A percentile compares a stretch with the other conserved stretches of the same genome.
These are phyloP conservation scores for Silurus glanis DNA, from an alignment of 2,113 vertebrate species.

Conservation along the genomic window DNA sequence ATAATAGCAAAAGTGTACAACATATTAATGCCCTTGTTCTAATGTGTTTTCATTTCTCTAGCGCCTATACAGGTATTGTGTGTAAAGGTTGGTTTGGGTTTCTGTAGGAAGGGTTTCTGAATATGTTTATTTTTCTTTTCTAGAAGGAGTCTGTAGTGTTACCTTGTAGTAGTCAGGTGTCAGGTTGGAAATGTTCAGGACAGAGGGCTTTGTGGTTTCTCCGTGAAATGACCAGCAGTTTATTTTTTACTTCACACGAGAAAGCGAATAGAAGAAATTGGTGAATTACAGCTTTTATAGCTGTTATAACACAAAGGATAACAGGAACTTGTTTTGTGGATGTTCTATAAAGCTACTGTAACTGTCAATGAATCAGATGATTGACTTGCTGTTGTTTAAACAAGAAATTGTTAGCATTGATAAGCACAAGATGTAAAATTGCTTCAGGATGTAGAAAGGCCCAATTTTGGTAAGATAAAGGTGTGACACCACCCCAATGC, in stretches of 20 bases:
- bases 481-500: neutral
- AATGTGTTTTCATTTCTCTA: neutral
- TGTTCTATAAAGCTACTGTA: neutral
- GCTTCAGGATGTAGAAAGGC: neutral
- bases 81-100: neutral
- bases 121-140: neutral
- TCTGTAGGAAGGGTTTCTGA: neutral
- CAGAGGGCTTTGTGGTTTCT: neutral
- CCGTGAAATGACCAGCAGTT: neutral
- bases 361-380: neutral
- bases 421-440: neutral
- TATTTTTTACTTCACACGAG: neutral
- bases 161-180: neutral
- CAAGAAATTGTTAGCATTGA: neutral
- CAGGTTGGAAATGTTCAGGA: neutral
- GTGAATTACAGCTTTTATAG: neutral
- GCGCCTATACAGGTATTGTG: neutral
- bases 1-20: neutral
- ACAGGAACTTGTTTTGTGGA: neutral
- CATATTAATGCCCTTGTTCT: neutral
- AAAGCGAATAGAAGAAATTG: neutral
- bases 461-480: neutral
- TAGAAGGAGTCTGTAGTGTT: neutral
- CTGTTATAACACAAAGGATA: neutral
- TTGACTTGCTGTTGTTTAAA: neutral